These are phyloP conservation scores for Papilio machaon DNA, from an alignment of 1,140 invertebrate genomes.

Conservation along the genomic window DNA sequence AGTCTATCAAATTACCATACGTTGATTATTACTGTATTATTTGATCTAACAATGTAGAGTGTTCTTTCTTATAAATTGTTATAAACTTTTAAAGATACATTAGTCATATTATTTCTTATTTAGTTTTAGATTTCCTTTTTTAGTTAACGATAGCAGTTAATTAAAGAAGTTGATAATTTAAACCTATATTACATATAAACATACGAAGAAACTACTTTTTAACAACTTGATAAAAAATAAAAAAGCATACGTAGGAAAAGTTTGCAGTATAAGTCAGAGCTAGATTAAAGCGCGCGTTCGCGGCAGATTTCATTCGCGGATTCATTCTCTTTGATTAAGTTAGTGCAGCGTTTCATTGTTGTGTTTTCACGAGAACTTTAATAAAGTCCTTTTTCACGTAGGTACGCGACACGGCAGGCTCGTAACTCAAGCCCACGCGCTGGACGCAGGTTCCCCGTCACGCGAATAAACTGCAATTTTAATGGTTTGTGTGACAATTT, in stretches of 20 bases:
- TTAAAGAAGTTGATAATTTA: too few species aligned
- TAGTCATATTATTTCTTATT: background rate
- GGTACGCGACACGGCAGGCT: constrained; percentile 48
- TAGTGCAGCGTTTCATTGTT: constrained; percentile 69
- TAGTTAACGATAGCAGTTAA: background rate
- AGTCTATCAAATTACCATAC: constrained; percentile 13
- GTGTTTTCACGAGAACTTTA: constrained; percentile 72
- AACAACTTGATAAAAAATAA: constrained; percentile 5
- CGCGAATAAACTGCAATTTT: constrained; percentile 59
- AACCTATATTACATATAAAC: too few species aligned
- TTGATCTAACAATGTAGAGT: background rate
- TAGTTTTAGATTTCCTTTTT: background rate
- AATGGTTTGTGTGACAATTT: constrained; percentile 48
- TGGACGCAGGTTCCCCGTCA: constrained; percentile 43
- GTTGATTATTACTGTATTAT: constrained; percentile 14
- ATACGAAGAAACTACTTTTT: background rate
- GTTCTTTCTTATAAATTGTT: background rate
- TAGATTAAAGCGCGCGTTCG: constrained; percentile 65
- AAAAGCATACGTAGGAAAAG: constrained; percentile 37
- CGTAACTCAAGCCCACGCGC: constrained; percentile 61
- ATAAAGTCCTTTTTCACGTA: constrained; percentile 64
- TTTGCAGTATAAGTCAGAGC: constrained; percentile 46
- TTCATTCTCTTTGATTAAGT: constrained; percentile 76
- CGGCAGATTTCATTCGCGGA: constrained; percentile 72
- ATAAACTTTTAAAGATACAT: background rate